phyloP scores from a whole-genome alignment of 2,113 vertebrate genomes.

The Trogon melanurus region DNA sequence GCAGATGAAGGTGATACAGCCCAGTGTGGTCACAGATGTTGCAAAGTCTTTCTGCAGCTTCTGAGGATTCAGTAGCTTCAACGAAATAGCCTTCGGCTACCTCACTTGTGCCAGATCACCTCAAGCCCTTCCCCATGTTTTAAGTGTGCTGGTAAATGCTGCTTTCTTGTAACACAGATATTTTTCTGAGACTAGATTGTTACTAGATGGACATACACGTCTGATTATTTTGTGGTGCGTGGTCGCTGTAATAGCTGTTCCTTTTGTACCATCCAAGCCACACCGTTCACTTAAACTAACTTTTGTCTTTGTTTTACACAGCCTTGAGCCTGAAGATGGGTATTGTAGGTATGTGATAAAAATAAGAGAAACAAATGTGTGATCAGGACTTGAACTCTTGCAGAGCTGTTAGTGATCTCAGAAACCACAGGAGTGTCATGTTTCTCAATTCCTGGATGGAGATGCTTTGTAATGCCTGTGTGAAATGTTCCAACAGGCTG shows the following conservation, averaged over 20 bases:
- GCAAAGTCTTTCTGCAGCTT: not conserved
- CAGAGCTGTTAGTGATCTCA: not conserved
- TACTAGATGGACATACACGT: not conserved
- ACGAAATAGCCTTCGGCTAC: not conserved
- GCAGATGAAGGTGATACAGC: not conserved
- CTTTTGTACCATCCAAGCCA: not conserved
- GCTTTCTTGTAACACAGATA: not conserved
- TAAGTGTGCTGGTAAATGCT: not conserved
- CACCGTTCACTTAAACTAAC: not conserved
- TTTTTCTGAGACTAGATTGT: not conserved
- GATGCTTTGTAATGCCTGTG: not conserved
- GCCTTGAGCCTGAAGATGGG: not conserved
- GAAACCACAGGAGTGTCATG: not conserved
- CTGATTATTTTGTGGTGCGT: not conserved
- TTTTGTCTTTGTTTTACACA: not conserved
- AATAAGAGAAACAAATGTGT: not conserved
- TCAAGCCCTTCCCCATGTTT: not conserved
- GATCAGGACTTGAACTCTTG: not conserved
- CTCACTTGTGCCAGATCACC: not conserved
- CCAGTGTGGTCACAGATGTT: not conserved
- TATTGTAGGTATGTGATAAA: not conserved
- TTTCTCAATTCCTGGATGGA: not conserved
- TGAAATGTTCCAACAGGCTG: not conserved
- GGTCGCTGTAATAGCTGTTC: not conserved
- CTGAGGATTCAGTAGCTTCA: not conserved